Evolutionary conservation across 2,113 vertebrate genomes (phyloP).

Genomic region (Mustelus asterias): DNA sequence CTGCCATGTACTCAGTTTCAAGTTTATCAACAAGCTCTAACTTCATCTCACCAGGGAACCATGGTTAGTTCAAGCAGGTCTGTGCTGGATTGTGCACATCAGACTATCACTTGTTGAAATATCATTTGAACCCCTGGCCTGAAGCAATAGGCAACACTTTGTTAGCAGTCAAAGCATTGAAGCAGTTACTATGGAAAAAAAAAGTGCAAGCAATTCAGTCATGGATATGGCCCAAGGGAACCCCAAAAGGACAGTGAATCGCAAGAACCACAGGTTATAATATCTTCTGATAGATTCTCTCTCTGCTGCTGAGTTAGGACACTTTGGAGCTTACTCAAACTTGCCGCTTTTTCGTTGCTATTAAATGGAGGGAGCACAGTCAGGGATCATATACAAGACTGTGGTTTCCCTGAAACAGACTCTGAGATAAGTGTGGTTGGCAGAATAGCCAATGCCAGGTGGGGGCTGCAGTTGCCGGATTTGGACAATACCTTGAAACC

Average conservation of each 20-base stretch:
- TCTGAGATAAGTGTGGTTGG: neutral
- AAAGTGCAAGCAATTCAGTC: neutral
- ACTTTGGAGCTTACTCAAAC: neutral
- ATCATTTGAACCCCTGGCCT: neutral
- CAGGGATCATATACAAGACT: neutral
- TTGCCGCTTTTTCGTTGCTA: too few relatives aligned
- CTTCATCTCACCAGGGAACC: neutral
- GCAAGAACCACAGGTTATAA: neutral
- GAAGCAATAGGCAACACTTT: neutral
- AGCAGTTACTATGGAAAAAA: neutral
- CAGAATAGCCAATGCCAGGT: neutral
- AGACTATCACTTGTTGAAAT: neutral
- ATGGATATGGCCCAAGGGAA: neutral
- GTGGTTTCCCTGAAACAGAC: neutral
- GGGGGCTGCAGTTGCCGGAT: neutral
- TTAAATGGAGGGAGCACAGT: neutral
- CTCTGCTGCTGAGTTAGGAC: neutral
- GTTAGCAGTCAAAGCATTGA: neutral
- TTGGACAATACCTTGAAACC: neutral
- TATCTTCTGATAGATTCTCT: neutral
- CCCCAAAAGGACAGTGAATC: neutral
- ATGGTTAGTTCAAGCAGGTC: neutral
- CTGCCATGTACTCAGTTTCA: neutral
- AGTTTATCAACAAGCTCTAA: constrained; percentile 3
- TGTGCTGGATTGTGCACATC: neutral